Conservation (phyloP, 1,140 invertebrate genomes). For the Drosophila serrata region DNA sequence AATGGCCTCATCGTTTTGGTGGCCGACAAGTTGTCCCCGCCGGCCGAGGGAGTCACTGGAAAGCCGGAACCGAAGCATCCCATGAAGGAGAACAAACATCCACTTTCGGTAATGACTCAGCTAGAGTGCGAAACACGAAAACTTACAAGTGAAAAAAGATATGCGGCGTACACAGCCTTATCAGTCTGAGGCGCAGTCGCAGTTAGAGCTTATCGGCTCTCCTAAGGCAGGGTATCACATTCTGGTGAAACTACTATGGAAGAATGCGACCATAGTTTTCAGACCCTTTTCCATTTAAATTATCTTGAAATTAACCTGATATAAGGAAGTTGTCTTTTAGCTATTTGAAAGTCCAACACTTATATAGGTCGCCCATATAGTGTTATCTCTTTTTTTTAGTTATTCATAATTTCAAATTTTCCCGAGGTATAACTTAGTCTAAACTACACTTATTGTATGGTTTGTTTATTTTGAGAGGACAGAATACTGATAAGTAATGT, state of each 20-base stretch:
- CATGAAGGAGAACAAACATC: conserved; percentile 58
- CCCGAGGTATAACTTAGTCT: conserved; percentile 2
- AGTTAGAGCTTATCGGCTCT: conserved; percentile 22
- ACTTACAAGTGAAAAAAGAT: background rate
- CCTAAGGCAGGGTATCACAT: background rate
- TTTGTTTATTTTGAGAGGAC: background rate
- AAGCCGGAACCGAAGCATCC: conserved; percentile 44
- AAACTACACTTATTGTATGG: background rate
- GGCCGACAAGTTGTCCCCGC: conserved; percentile 11
- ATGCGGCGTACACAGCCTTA: conserved; percentile 23
- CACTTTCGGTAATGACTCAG: conserved; percentile 70
- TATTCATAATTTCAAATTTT: background rate
- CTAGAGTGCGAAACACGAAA: background rate
- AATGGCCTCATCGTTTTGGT: conserved; percentile 52
- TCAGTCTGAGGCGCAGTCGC: conserved; percentile 22
- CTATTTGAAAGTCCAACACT: background rate
- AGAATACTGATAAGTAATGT: conserved; percentile 2
- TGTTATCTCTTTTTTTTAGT: background rate
- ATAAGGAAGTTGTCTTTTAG: no score
- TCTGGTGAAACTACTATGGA: background rate
- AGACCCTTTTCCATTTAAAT: no score
- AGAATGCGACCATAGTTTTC: no score
- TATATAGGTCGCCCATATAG: background rate
- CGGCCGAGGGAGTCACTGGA: background rate
- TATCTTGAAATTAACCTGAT: no score